Base-by-base conservation (phyloP, 2,797 vertebrate genomes). In the Coilia nasus region DNA sequence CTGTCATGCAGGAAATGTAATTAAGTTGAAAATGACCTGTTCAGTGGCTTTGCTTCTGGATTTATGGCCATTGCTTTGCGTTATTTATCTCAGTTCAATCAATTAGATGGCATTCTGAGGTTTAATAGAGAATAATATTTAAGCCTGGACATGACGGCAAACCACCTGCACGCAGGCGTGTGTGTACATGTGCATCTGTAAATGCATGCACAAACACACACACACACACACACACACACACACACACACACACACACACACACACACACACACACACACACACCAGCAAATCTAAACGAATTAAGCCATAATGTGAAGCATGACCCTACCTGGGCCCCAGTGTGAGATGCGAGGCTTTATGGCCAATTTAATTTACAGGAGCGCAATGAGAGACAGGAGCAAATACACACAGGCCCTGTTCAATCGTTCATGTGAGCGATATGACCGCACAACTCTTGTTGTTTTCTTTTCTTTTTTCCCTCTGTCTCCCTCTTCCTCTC, bases 21-120 rank as follows among this genome's bases (percentile, higher is more conserved):
- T 89, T 85, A 87, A 87, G 88, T 90, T 87, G 88, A 86, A 31
- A 84, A 85, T 87, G 85, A 87, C 87, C 85, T 86, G 85, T 89
- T 85, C 83, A 67, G 84, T 83, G 85, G 81, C 82, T 85, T 82
- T 81, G 84, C 75, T 46, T 64, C 57, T 87, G 82, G 81, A 85
- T 89, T 88, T 82, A 28, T 85, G 84, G 87, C 80, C 88, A 87
- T 87, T 87, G 84, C 86, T 85, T 89, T 87, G 86, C 81, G 89
- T 85, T 88, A 86, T 86, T 85, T 41, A 50, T 83, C 56, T 64
- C 85, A 89, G 88, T 90, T 87, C 86, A 89, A 88, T 89, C 85
- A 88, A 88, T 89, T 90, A 89, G 82, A 44, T 78, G 80, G 62
- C 83, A 78, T 84, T 78, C 75, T 56, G 35, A 14, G 41, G 50